Evolutionary conservation across 2,113 vertebrate species (phyloP), one percentile per base, ranked within the genome.

Genomic region (Pteropus alecto): DNA sequence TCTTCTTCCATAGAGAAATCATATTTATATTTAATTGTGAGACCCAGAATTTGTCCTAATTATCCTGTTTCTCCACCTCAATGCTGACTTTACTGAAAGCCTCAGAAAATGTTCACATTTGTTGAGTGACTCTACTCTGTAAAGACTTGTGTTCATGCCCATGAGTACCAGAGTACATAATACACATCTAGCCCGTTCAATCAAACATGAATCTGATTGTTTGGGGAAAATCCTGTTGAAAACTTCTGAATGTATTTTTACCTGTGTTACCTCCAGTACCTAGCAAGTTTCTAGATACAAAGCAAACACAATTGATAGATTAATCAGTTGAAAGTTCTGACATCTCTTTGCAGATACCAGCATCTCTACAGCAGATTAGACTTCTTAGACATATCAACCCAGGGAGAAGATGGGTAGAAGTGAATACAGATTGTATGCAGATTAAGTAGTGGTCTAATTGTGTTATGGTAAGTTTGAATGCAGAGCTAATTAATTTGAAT

Each of bases 381-480:
- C 11, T 81, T 87, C 30, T 71, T 46, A 81, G n/a, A 71, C 19
- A 22, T 18, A 61, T 54, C 11, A 90, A 67, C 48, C 43, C 54
- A 33, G 7, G 7, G n/a, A 90, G 24, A 92, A 82, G 7, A 58
- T 87, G 30, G 30, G 24, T 46, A 60, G 28, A 88, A 48, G 56
- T 61, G 35, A 93, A 38, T 58, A 33, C 11, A 63, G 15, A 60
- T 70, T 61, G 46, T 43, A 73, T 68, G 19, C 41, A 67, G 54
- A 87, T 77, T 41, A 15, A 70, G 22, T n/a, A 65, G 51, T 71
- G 28, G 41, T 70, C 73, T 93, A 63, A 83, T 87, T 96, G 91
- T 89, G 15, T 73, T 93, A 91, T 11, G 3, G 26, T 96, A 96
- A 54, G 58, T 96, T 88, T 92, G 76, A 97, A 71, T 89, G 60